Percentiles rank a stretch among this genome's conserved stretches.
Conservation (phyloP, 1,140 invertebrate species). For the Heliothis subflexa region DNA sequence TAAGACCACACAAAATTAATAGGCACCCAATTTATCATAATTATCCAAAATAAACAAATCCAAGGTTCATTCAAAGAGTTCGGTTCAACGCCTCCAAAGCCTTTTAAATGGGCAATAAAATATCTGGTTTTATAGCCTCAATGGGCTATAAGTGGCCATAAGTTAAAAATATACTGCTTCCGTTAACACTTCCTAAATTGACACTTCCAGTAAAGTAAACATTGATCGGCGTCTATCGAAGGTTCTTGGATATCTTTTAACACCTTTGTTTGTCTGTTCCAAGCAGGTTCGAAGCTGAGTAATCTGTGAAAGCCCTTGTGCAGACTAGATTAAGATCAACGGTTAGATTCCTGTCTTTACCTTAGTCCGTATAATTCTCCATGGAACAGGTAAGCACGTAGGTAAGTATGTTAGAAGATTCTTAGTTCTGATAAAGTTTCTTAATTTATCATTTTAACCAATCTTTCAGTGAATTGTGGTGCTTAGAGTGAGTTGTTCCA, state of each 20-base stretch:
- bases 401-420: no score
- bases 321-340: neutral
- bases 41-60: neutral
- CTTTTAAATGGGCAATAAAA: constrained; percentile 18
- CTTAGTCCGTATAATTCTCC: no score
- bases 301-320: neutral
- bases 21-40: no score
- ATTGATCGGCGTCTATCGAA: no score
- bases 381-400: no score
- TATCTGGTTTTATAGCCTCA: constrained; percentile 23
- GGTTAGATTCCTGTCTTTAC: no score
- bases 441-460: no score
- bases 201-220: constrained; percentile 20
- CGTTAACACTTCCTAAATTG: constrained; percentile 10
- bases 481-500: no score
- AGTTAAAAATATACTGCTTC: constrained; percentile 14
- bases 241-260: neutral
- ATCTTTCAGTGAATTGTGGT: no score
- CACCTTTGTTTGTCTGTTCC: neutral
- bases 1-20: no score
- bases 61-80: constrained; percentile 9
- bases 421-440: no score
- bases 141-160: constrained; percentile 19
- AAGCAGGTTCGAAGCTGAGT: neutral
- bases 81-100: neutral